Conservation (phyloP, 2,797 vertebrate genomes). For the Sibirionetta formosa region DNA sequence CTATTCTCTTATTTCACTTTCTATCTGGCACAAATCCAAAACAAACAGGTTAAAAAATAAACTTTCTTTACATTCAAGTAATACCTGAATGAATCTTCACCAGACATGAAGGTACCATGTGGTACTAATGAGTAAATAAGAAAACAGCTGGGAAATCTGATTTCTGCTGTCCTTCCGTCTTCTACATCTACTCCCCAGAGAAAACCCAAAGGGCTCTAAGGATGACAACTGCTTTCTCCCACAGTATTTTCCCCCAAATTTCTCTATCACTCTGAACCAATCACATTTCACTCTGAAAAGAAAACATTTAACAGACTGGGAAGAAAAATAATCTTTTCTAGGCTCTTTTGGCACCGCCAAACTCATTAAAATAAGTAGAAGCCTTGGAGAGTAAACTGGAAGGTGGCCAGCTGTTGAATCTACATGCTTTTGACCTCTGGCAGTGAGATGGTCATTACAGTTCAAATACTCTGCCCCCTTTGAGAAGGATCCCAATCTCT, state of each 20-base stretch:
- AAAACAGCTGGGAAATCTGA: background rate
- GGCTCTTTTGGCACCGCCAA: background rate
- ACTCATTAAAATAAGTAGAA: background rate
- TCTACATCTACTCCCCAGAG: background rate
- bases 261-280: background rate
- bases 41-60: background rate
- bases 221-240: background rate
- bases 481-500: background rate
- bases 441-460: background rate
- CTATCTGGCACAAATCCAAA: background rate
- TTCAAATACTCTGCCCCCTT: background rate
- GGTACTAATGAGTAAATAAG: background rate
- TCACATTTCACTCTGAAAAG: background rate
- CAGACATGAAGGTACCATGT: background rate
- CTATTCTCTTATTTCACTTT: background rate
- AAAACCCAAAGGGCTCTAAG: background rate
- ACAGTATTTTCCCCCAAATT: background rate
- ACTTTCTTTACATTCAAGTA: background rate
- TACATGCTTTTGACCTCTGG: background rate
- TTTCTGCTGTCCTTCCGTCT: background rate
- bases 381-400: background rate
- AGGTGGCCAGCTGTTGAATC: background rate
- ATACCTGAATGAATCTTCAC: background rate
- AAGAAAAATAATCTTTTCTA: slow-evolving; percentile 15
- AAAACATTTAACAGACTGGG: background rate